These are phyloP conservation scores for Campopleginae sp. DNA, from an alignment of 2,888 invertebrate species.

Conservation along the genomic window DNA sequence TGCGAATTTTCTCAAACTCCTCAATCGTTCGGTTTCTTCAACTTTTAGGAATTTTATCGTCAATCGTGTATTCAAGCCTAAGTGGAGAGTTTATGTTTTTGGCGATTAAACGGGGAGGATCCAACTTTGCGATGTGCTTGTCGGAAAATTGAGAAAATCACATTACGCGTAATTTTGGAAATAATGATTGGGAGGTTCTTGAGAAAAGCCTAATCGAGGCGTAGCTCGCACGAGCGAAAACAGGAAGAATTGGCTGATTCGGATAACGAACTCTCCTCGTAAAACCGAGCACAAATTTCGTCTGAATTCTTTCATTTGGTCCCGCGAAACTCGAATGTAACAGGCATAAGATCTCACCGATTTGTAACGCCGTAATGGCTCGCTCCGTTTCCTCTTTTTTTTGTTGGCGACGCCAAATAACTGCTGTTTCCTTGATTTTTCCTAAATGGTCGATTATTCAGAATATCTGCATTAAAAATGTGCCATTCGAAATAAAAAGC, in stretches of 20 bases:
- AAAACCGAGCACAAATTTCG: neutral
- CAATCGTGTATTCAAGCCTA: neutral
- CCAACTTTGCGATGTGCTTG: neutral
- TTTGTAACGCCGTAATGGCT: too few relatives aligned
- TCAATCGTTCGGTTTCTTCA: neutral
- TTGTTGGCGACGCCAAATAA: neutral
- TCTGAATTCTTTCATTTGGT: neutral
- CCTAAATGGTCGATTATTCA: neutral
- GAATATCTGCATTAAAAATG: neutral
- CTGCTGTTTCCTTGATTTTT: neutral
- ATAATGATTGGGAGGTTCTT: neutral
- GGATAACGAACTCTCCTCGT: neutral
- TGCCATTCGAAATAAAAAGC: conserved; percentile 29
- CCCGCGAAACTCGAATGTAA: neutral
- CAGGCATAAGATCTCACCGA: too few relatives aligned
- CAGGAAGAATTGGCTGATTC: neutral
- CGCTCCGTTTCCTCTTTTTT: too few relatives aligned
- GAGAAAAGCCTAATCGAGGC: neutral
- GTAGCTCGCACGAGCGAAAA: neutral
- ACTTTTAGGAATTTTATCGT: neutral
- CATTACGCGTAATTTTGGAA: neutral
- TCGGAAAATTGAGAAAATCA: neutral
- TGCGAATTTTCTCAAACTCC: neutral
- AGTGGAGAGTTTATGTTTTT: neutral
- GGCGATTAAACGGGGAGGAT: neutral